Conservation (phyloP, 2,113 vertebrate species). For the Tautogolabrus adspersus region DNA sequence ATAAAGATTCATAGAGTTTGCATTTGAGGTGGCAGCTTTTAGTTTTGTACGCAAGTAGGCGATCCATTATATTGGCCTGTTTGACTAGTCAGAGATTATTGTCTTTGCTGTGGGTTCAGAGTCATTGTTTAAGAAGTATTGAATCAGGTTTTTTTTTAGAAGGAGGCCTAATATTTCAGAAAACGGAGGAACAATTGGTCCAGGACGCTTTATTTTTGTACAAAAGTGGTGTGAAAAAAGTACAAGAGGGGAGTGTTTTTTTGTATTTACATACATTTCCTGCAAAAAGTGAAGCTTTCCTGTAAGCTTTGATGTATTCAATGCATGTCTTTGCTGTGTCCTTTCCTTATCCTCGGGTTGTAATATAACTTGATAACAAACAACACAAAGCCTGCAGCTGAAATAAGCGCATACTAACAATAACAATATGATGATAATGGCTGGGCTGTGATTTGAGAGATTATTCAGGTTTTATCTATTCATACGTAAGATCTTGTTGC, state of each 20-base stretch:
- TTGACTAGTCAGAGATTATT: no score
- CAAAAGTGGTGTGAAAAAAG: constrained; percentile 6
- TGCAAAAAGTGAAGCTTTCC: constrained; percentile 2
- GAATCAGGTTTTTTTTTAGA: constrained; percentile 8
- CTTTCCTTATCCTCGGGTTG: constrained; percentile 61
- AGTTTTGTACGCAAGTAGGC: background rate
- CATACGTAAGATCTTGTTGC: constrained; percentile 52
- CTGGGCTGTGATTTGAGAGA: constrained; percentile 58
- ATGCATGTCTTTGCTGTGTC: constrained; percentile 44
- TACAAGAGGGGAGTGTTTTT: constrained; percentile 7
- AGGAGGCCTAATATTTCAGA: constrained; percentile 6
- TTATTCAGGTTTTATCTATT: constrained; percentile 68
- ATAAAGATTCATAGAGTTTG: background rate
- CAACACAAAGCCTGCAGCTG: constrained; percentile 53
- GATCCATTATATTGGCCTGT: background rate
- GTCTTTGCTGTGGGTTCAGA: constrained; percentile 4
- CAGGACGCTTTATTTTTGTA: no score
- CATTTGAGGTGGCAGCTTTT: background rate
- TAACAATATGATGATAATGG: constrained; percentile 66
- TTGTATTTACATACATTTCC: constrained; percentile 1
- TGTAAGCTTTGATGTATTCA: constrained; percentile 51
- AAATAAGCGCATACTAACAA: constrained; percentile 50
- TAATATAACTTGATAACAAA: constrained; percentile 72
- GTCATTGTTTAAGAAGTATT: constrained; percentile 4
- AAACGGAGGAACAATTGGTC: background rate